These are phyloP conservation scores for Blastobasis adustella DNA, from an alignment of 2,888 invertebrate species.

Conservation along the genomic window DNA sequence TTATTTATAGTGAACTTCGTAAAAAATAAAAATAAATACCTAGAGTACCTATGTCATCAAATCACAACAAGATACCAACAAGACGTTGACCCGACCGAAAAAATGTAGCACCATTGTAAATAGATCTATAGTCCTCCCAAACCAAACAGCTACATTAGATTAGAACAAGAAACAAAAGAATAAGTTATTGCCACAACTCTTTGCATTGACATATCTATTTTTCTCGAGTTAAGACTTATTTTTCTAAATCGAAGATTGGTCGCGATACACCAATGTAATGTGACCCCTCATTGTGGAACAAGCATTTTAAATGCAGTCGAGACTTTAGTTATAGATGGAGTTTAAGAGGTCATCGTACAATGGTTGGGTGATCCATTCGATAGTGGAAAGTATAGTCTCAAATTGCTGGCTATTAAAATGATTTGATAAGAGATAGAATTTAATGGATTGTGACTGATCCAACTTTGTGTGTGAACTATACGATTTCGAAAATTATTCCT, in stretches of 20 bases:
- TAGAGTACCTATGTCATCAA: no score
- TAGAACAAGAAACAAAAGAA: conserved; percentile 28
- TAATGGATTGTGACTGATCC: conserved; percentile 25
- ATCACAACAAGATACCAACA: no score
- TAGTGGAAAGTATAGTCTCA: conserved; percentile 30
- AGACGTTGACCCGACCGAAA: no score
- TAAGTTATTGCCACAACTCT: conserved; percentile 31
- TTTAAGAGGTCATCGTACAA: conserved; percentile 5
- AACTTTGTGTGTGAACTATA: conserved; percentile 21
- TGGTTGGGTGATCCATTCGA: conserved; percentile 19
- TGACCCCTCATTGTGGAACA: no score
- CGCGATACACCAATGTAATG: no score
- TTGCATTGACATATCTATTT: conserved; percentile 38
- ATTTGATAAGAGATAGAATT: conserved; percentile 34
- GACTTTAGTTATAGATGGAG: neutral
- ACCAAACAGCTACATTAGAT: no score
- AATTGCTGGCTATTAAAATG: conserved; percentile 38
- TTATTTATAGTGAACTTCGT: no score
- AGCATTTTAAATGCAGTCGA: no score
- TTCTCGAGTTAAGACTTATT: conserved; percentile 31
- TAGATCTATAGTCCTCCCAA: no score
- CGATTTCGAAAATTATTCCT: conserved; percentile 4
- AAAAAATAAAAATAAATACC: no score
- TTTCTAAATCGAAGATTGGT: conserved; percentile 32
- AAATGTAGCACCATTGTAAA: no score